A percentile compares a stretch with the other conserved stretches of the same genome.
Conservation (phyloP, 2,113 vertebrate genomes). For the Phainopepla nitens region DNA sequence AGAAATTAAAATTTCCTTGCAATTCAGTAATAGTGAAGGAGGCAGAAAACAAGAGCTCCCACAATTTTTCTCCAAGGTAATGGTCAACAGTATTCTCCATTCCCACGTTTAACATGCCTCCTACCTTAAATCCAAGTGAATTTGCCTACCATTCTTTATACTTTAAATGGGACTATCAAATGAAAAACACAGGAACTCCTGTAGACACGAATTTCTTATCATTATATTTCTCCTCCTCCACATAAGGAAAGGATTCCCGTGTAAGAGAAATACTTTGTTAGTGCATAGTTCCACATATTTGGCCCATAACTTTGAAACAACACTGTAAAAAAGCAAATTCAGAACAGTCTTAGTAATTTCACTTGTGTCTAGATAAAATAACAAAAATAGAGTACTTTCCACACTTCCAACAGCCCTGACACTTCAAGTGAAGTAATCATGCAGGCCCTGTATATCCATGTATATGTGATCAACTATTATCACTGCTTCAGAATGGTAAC, state of each 20-base stretch:
- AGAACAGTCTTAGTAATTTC: not conserved
- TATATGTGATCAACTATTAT: not conserved
- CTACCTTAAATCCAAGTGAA: not conserved
- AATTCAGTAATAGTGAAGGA: not conserved
- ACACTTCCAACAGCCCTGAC: not conserved
- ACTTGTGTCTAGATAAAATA: not conserved
- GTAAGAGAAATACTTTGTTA: not conserved
- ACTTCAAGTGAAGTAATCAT: not conserved
- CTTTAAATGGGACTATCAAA: not conserved
- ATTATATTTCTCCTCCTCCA: not conserved
- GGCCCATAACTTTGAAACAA: not conserved
- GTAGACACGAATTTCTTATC: not conserved
- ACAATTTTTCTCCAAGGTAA: not conserved
- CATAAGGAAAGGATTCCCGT: not conserved
- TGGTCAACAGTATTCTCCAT: not conserved
- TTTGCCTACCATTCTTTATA: not conserved
- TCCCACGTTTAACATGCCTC: not conserved
- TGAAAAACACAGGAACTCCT: not conserved
- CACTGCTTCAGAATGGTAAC: not conserved
- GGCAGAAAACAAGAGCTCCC: not conserved
- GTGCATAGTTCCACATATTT: not conserved
- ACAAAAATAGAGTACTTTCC: not conserved
- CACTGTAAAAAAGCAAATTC: not conserved
- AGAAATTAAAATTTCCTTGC: not conserved
- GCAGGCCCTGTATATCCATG: not conserved